phyloP scores from a whole-genome alignment of 2,888 invertebrate genomes.

The Argyresthia albistria region DNA sequence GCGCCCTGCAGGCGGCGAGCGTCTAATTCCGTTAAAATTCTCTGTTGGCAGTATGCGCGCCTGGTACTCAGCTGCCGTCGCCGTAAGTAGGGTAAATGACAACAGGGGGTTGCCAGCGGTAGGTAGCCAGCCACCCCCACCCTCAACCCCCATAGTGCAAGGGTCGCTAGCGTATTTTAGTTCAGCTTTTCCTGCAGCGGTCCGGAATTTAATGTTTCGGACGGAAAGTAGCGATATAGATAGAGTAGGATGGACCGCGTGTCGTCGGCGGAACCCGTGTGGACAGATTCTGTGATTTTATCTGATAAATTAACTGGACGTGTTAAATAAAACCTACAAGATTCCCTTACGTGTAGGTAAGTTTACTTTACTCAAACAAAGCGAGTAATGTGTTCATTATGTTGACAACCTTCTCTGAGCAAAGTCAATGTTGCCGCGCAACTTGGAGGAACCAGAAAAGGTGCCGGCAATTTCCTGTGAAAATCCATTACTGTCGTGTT shows the following conservation, averaged over 20 bases:
- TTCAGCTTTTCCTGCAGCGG: neutral
- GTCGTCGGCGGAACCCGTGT: neutral
- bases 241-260: neutral
- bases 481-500: too few relatives aligned
- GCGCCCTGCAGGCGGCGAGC: slow-evolving; percentile 65
- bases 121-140: slow-evolving; percentile 1
- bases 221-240: neutral
- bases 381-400: too few relatives aligned
- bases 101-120: slow-evolving; percentile 33
- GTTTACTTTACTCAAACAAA: too few relatives aligned
- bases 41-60: slow-evolving; percentile 54
- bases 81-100: slow-evolving; percentile 53
- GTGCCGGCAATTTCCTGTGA: too few relatives aligned
- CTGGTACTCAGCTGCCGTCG: slow-evolving; percentile 39
- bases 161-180: slow-evolving; percentile 1
- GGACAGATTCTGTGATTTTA: neutral
- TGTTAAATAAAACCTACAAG: too few relatives aligned
- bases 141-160: neutral
- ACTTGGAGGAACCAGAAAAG: too few relatives aligned
- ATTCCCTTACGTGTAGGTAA: too few relatives aligned
- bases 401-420: too few relatives aligned
- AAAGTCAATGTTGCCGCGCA: too few relatives aligned
- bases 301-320: too few relatives aligned
- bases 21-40: slow-evolving; percentile 72
- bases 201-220: neutral